These are phyloP conservation scores for Cyprinus carpio DNA, from an alignment of 2,113 vertebrate species.

Conservation along the genomic window DNA sequence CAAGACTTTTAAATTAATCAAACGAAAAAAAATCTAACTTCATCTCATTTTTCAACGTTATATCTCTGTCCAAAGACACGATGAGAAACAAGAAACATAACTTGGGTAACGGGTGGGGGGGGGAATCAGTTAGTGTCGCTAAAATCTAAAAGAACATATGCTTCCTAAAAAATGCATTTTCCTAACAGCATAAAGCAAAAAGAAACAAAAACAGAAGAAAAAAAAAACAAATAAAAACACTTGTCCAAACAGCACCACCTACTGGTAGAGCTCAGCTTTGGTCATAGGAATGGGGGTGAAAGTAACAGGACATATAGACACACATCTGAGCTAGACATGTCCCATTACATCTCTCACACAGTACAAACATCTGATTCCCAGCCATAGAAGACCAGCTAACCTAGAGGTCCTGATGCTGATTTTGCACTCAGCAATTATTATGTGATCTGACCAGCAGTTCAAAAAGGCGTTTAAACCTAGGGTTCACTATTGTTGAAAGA, in stretches of 20 bases:
- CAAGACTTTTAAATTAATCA: conserved; percentile 24
- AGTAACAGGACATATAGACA: conserved; percentile 2
- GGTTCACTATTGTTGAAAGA: conserved; percentile 5
- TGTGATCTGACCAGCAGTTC: conserved; percentile 26
- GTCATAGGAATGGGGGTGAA: conserved; percentile 69
- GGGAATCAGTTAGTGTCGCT: conserved; percentile 50
- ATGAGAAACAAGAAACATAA: conserved; percentile 36
- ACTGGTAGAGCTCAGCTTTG: conserved; percentile 78
- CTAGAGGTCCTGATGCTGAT: conserved; percentile 4
- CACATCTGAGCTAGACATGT: conserved; percentile 32
- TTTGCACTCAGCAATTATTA: conserved; percentile 58
- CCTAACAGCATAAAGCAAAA: conserved; percentile 54
- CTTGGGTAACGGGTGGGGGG: background rate
- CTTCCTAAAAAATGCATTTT: conserved; percentile 60
- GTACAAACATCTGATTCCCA: conserved; percentile 28
- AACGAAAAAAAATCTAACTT: conserved; percentile 43
- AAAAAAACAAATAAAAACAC: conserved; percentile 54
- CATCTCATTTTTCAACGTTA: conserved; percentile 27
- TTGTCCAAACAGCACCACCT: conserved; percentile 75
- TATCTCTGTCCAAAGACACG: conserved; percentile 61
- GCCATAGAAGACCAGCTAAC: conserved; percentile 2
- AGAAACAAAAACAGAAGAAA: conserved; percentile 49
- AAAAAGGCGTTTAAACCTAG: conserved; percentile 16
- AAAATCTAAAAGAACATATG: conserved; percentile 56
- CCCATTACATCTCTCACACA: conserved; percentile 18